phyloP scores from a whole-genome alignment of 2,797 vertebrate species.

The Poliocrania exsul region DNA sequence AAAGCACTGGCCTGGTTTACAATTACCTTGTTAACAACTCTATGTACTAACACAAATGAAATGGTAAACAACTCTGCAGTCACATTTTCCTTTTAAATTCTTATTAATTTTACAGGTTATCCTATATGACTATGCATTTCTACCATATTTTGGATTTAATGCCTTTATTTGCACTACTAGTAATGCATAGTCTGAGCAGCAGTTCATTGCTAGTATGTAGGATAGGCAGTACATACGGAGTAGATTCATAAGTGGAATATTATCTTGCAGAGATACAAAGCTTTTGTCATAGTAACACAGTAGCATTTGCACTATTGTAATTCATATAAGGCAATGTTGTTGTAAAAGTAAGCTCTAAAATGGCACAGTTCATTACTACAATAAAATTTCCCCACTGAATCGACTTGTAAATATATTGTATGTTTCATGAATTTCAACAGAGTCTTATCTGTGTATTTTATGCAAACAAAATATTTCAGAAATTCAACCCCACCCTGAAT shows the following conservation, averaged over 20 bases:
- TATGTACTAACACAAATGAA: not conserved
- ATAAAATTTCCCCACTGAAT: not conserved
- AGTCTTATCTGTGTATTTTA: not conserved
- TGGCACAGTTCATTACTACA: not conserved
- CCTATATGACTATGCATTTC: not conserved
- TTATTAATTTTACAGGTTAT: not conserved
- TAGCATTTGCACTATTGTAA: not conserved
- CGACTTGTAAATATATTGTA: not conserved
- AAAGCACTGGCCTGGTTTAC: not conserved
- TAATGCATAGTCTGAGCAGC: not conserved
- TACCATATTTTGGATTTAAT: not conserved
- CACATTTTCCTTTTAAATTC: not conserved
- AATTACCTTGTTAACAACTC: not conserved
- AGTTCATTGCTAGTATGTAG: not conserved
- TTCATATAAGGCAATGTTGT: not conserved
- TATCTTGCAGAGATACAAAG: not conserved
- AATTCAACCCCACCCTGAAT: not conserved
- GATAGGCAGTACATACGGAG: not conserved
- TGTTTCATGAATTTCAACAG: not conserved
- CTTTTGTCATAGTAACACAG: not conserved
- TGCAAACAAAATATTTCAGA: not conserved
- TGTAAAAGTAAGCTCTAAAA: not conserved
- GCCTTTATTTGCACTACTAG: not conserved
- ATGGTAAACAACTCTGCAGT: not conserved
- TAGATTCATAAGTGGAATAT: not conserved